Conservation (phyloP, 2,113 vertebrate species). For the Danionella cerebrum region DNA sequence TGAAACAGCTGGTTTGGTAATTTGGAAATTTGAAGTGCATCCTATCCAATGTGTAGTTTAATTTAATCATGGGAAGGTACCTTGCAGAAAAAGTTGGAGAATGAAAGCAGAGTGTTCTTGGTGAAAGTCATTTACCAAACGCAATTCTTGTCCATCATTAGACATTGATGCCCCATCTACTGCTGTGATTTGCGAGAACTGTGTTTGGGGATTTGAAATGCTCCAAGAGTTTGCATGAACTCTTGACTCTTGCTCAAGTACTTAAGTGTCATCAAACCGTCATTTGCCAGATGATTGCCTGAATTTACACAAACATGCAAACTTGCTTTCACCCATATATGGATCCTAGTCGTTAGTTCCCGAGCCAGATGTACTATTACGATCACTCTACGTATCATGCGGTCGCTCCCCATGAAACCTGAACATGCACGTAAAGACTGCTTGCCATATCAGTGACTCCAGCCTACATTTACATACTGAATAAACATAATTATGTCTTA, state of each 20-base stretch:
- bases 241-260: not conserved
- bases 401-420: slow-evolving; percentile 18
- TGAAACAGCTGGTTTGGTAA: too few species aligned
- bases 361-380: slow-evolving; percentile 12
- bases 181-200: not conserved
- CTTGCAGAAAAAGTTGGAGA: too few species aligned
- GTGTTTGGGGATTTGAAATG: not conserved
- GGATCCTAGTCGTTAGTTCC: slow-evolving; percentile 9
- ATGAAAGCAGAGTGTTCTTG: too few species aligned
- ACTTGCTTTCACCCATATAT: slow-evolving; percentile 17
- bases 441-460: slow-evolving; percentile 36
- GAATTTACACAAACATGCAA: slow-evolving; percentile 20
- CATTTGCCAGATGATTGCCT: slow-evolving; percentile 15
- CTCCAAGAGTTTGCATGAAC: not conserved
- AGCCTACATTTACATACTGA: slow-evolving; percentile 65
- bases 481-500: slow-evolving; percentile 58
- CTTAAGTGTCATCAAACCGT: slow-evolving; percentile 16
- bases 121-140: too few species aligned
- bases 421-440: slow-evolving; percentile 26
- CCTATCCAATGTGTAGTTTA: too few species aligned
- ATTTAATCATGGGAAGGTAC: too few species aligned
- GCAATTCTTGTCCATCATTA: not conserved
- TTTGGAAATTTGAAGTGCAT: too few species aligned
- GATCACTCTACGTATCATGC: not conserved
- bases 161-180: not conserved